Evolutionary conservation across 2,888 invertebrate genomes (phyloP).

Genomic region (Entomobrya multifasciata): DNA sequence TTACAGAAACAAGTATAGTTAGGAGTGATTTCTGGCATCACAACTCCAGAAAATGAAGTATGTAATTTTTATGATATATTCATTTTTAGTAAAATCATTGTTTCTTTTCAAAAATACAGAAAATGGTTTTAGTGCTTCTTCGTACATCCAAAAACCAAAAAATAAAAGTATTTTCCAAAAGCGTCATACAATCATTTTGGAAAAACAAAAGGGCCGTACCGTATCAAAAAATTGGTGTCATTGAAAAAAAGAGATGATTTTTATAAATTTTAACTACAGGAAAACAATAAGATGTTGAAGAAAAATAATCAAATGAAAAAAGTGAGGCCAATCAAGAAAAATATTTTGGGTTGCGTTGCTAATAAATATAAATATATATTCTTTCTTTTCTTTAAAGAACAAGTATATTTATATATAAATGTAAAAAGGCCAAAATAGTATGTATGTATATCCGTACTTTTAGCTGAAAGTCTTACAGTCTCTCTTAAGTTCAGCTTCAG

Average conservation of each 20-base stretch:
- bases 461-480: conserved; percentile 73
- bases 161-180: conserved; percentile 32
- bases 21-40: conserved; percentile 11
- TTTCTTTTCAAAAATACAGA: conserved; percentile 21
- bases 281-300: conserved; percentile 6
- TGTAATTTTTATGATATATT: background rate
- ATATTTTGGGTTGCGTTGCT: conserved; percentile 2
- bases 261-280: conserved; percentile 5
- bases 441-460: conserved; percentile 61
- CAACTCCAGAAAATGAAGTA: conserved; percentile 33
- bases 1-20: conserved; percentile 8
- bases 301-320: conserved; percentile 8
- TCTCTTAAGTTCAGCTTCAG: conserved; percentile 72
- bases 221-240: background rate
- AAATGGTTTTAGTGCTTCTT: conserved; percentile 45
- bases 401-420: conserved; percentile 19
- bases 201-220: background rate
- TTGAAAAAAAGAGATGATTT: background rate
- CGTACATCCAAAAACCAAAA: conserved; percentile 3
- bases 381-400: conserved; percentile 26
- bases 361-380: conserved; percentile 17
- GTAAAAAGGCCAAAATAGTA: conserved; percentile 26
- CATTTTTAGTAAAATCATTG: conserved; percentile 21
- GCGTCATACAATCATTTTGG: conserved; percentile 47
- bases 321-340: conserved; percentile 16